phyloP scores from a whole-genome alignment of 2,797 vertebrate genomes.

The Pseudochaenichthys georgianus region DNA sequence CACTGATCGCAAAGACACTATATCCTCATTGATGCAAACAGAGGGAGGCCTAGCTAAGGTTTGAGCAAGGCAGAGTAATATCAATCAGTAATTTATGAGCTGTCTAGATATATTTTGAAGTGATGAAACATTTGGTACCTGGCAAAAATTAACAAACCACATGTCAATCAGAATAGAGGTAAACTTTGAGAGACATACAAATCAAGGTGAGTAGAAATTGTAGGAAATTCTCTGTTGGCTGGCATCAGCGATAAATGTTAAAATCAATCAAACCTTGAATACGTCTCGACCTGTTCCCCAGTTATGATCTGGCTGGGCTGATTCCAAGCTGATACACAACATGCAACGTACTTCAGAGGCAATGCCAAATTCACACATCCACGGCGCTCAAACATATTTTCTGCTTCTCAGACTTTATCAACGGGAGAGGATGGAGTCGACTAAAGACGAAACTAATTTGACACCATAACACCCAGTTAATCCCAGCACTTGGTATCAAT shows the following conservation, averaged over 20 bases:
- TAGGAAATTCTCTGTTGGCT: constrained; percentile 21
- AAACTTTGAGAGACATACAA: constrained; percentile 15
- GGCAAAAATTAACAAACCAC: constrained; percentile 28
- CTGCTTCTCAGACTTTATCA: constrained; percentile 54
- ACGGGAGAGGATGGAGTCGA: constrained; percentile 23
- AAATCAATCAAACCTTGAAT: constrained; percentile 44
- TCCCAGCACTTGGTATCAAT: constrained; percentile 76
- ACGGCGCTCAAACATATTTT: constrained; percentile 23
- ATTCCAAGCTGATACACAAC: constrained; percentile 14
- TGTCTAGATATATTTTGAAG: not conserved
- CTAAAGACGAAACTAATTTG: constrained; percentile 64
- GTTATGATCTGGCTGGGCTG: constrained; percentile 2
- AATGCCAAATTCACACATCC: constrained; percentile 9
- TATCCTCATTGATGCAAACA: constrained; percentile 9
- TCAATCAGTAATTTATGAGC: not conserved
- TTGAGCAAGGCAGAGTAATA: not conserved
- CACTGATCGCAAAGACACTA: constrained; percentile 7
- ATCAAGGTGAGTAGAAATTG: not conserved
- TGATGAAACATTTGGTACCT: constrained; percentile 15
- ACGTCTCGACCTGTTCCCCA: constrained; percentile 46
- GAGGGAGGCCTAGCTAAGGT: not conserved
- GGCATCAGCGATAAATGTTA: constrained; percentile 18
- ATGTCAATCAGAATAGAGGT: not conserved
- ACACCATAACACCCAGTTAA: constrained; percentile 61
- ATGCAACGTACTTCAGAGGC: not conserved